phyloP scores from a whole-genome alignment of 2,888 invertebrate genomes.

The Microctonus aethiopoides region DNA sequence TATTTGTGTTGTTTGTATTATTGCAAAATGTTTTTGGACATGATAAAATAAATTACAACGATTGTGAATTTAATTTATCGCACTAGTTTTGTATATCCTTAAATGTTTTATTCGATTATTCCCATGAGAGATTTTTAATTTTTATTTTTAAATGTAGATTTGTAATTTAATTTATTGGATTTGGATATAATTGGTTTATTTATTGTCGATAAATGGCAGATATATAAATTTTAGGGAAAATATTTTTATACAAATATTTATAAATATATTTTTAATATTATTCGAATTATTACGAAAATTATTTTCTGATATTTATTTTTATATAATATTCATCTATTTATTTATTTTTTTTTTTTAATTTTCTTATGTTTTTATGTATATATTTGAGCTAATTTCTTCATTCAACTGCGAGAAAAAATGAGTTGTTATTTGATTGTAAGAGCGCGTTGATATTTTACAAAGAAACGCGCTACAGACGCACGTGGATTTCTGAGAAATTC shows the following conservation, averaged over 20 bases:
- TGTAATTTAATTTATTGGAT: neutral
- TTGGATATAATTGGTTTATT: neutral
- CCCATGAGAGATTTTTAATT: too few relatives aligned
- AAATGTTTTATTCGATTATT: constrained; percentile 23
- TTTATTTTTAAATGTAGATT: neutral
- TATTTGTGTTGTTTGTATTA: constrained; percentile 1
- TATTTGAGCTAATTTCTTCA: neutral
- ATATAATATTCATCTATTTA: too few relatives aligned
- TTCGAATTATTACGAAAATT: too few relatives aligned
- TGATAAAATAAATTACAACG: neutral
- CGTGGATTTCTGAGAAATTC: constrained; percentile 62
- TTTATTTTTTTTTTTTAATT: too few relatives aligned
- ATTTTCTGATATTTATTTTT: too few relatives aligned
- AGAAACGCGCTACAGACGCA: constrained; percentile 40
- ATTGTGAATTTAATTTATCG: neutral
- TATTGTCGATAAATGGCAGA: too few relatives aligned
- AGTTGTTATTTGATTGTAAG: constrained; percentile 12
- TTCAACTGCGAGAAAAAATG: neutral
- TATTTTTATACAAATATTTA: too few relatives aligned
- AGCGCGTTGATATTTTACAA: constrained; percentile 37
- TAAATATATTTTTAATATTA: too few relatives aligned
- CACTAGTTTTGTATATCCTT: constrained; percentile 5
- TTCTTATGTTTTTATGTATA: too few relatives aligned
- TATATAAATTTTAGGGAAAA: too few relatives aligned
- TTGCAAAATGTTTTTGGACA: neutral